These are phyloP conservation scores for Trachurus trachurus DNA, from an alignment of 2,797 vertebrate species.

Conservation along the genomic window DNA sequence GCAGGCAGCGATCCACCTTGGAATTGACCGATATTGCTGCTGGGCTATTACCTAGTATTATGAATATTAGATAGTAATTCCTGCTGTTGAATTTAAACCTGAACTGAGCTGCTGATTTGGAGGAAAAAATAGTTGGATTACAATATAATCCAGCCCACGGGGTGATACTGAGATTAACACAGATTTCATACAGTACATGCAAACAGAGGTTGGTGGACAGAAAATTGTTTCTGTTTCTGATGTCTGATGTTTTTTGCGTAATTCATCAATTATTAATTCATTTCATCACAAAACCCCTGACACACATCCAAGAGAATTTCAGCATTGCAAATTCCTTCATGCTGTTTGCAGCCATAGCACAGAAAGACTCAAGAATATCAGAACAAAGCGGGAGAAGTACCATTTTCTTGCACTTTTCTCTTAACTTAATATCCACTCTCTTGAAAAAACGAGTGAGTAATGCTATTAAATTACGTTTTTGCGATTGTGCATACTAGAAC, in stretches of 20 bases:
- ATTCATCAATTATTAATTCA: constrained; percentile 15
- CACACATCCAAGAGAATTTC: not conserved
- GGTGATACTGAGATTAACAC: constrained; percentile 42
- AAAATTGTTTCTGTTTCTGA: not conserved
- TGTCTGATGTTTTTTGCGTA: not conserved
- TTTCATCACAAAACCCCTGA: not conserved
- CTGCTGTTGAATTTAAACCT: constrained; percentile 40
- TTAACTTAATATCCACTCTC: too few species aligned
- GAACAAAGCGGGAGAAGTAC: not conserved
- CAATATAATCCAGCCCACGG: constrained; percentile 41
- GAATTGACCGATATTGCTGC: constrained; percentile 28
- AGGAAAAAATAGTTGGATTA: constrained; percentile 56
- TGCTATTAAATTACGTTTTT: not conserved
- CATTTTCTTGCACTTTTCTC: not conserved
- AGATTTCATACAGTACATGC: constrained; percentile 37
- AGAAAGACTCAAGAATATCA: not conserved
- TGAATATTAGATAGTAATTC: constrained; percentile 55
- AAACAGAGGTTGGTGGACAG: not conserved
- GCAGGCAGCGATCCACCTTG: constrained; percentile 34
- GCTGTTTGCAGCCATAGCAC: not conserved
- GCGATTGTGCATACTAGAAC: not conserved
- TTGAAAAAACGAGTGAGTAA: not conserved
- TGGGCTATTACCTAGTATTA: constrained; percentile 57
- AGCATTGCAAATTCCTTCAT: not conserved
- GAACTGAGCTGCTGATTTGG: constrained; percentile 49